A percentile compares a stretch with the other conserved stretches of the same genome.
phyloP scores from a whole-genome alignment of 2,113 vertebrate species.

The Regulus satrapa region DNA sequence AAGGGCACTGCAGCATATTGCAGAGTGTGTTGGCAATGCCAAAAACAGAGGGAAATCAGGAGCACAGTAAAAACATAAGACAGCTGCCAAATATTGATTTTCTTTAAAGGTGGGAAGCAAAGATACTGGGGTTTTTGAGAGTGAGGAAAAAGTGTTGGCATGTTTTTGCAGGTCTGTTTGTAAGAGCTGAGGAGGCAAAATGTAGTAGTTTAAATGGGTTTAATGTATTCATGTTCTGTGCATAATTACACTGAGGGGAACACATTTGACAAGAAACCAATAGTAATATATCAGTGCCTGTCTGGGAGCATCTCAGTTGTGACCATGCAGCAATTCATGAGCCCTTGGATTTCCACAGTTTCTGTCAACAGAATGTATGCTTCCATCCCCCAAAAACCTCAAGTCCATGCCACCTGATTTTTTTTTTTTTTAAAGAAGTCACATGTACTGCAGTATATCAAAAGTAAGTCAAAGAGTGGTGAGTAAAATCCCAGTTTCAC shows the following conservation, averaged over 20 bases:
- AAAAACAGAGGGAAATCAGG: conserved; percentile 36
- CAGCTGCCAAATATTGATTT: conserved; percentile 37
- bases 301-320: neutral
- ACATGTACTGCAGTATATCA: neutral
- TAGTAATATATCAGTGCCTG: neutral
- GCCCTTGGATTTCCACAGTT: neutral
- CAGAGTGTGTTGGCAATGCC: conserved; percentile 31
- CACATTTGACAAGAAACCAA: conserved; percentile 35
- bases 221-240: neutral
- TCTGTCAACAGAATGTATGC: neutral
- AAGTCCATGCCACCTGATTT: neutral
- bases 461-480: neutral
- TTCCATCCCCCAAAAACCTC: neutral
- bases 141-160: neutral
- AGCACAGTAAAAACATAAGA: neutral
- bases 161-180: neutral
- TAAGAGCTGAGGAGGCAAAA: neutral
- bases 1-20: conserved; percentile 64
- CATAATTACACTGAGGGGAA: neutral
- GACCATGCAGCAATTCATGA: neutral
- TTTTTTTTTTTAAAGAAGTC: neutral
- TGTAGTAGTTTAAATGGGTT: neutral
- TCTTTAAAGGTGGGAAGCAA: conserved; percentile 22
- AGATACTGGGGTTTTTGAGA: neutral
- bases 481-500: neutral